These are phyloP conservation scores for Aethes cnicana DNA, from an alignment of 2,888 invertebrate genomes.

Conservation along the genomic window DNA sequence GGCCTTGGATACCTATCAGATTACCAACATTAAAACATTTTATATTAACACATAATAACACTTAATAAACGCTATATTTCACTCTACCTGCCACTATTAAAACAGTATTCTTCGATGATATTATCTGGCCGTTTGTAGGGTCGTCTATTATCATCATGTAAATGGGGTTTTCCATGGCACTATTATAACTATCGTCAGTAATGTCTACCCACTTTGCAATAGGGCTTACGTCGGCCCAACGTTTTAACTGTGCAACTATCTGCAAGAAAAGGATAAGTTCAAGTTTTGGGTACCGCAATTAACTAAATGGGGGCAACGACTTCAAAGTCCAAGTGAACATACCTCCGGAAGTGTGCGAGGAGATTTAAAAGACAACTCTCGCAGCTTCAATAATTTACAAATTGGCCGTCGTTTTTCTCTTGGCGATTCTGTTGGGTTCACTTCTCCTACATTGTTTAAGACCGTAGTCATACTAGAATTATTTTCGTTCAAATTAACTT, in stretches of 20 bases:
- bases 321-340: slow-evolving; percentile 27
- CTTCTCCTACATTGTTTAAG: slow-evolving; percentile 20
- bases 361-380: slow-evolving; percentile 58
- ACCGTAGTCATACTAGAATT: background rate
- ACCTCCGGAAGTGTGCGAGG: slow-evolving; percentile 69
- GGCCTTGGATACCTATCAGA: slow-evolving; percentile 68
- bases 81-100: slow-evolving; percentile 68
- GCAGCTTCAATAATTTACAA: slow-evolving; percentile 59
- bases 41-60: no score
- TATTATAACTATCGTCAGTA: slow-evolving; percentile 65
- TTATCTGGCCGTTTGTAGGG: slow-evolving; percentile 69
- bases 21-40: no score
- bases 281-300: no score
- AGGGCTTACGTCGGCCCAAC: slow-evolving; percentile 69
- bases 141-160: slow-evolving; percentile 74
- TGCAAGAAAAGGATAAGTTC: slow-evolving; percentile 35
- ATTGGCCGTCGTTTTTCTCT: slow-evolving; percentile 38
- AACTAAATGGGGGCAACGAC: background rate
- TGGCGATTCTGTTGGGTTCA: no score
- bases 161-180: slow-evolving; percentile 74
- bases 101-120: slow-evolving; percentile 69
- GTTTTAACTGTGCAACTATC: slow-evolving; percentile 63
- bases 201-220: slow-evolving; percentile 67
- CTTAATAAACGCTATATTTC: no score
- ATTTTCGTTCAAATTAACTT: slow-evolving; percentile 10